Evolutionary conservation across 2,888 invertebrate species (phyloP).

Genomic region (Bellardia bayeri): DNA sequence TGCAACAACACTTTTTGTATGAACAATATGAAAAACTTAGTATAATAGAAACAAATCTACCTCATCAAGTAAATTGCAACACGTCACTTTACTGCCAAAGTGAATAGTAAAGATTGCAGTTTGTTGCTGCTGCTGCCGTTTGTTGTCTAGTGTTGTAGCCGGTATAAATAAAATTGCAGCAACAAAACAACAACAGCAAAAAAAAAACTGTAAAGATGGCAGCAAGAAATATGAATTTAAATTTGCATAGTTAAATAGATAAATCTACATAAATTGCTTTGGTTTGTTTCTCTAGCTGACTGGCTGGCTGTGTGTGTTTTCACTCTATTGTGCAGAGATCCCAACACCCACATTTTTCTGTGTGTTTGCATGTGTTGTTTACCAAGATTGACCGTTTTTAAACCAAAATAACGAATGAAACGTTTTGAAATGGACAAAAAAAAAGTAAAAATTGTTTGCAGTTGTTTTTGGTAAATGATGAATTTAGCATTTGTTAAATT

Average conservation of each 20-base stretch:
- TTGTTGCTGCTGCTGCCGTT: slow-evolving; percentile 23
- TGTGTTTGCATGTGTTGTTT: not conserved
- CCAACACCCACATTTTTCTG: slow-evolving; percentile 59
- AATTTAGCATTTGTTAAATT: slow-evolving; percentile 64
- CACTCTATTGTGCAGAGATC: slow-evolving; percentile 7
- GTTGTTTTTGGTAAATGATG: slow-evolving; percentile 60
- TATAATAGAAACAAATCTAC: slow-evolving; percentile 72
- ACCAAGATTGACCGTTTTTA: slow-evolving; percentile 57
- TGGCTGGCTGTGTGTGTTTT: not conserved
- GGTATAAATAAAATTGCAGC: slow-evolving; percentile 6
- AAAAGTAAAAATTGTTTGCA: slow-evolving; percentile 2
- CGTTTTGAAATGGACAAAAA: not conserved
- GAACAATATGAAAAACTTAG: slow-evolving; percentile 42
- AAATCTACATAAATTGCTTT: slow-evolving; percentile 72
- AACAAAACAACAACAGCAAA: slow-evolving; percentile 55
- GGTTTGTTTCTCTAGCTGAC: slow-evolving; percentile 51
- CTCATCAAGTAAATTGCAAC: slow-evolving; percentile 79
- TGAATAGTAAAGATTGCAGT: slow-evolving; percentile 71
- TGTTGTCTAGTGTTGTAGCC: not conserved
- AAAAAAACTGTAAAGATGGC: slow-evolving; percentile 47
- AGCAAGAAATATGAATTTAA: slow-evolving; percentile 81
- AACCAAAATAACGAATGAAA: slow-evolving; percentile 54
- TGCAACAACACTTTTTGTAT: slow-evolving; percentile 29
- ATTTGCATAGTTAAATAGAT: slow-evolving; percentile 80
- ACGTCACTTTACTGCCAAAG: slow-evolving; percentile 76